Evolutionary conservation across 2,113 vertebrate species (phyloP).

Genomic region (Sylvietta virens): DNA sequence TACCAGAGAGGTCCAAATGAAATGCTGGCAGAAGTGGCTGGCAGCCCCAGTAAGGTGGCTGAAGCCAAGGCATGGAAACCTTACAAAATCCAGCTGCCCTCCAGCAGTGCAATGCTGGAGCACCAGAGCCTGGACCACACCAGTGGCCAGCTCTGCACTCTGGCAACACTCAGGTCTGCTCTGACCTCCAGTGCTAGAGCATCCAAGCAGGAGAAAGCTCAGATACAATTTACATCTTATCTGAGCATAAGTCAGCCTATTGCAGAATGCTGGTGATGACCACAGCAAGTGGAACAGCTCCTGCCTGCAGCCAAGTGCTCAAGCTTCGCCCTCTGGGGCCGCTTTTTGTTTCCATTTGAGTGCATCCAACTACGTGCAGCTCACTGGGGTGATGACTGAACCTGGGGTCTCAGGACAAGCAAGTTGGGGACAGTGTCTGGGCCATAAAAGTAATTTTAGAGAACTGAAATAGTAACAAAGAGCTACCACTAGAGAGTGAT

Average conservation of each 20-base stretch:
- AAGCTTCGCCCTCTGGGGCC: fast-evolving
- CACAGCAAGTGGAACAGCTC: not conserved
- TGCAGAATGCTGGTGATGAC: not conserved
- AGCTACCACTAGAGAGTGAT: not conserved
- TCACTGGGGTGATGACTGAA: not conserved
- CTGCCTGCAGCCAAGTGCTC: not conserved
- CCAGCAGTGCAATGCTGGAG: fast-evolving
- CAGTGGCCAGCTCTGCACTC: not conserved
- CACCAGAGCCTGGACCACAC: not conserved
- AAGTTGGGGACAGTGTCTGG: not conserved
- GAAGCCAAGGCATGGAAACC: not conserved
- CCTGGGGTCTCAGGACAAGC: not conserved
- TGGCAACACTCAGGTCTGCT: not conserved
- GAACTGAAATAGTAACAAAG: not conserved
- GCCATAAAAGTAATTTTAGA: not conserved
- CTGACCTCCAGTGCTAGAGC: not conserved
- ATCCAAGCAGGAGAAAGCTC: not conserved
- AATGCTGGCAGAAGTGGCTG: not conserved
- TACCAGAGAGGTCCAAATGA: not conserved
- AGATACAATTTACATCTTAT: not conserved
- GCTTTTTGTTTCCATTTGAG: fast-evolving
- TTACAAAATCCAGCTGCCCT: not conserved
- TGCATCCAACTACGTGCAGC: fast-evolving
- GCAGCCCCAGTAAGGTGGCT: not conserved
- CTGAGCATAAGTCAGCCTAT: not conserved